Percentiles rank a stretch among this genome's conserved stretches.
These are phyloP conservation scores for Decapterus maruadsi DNA, from an alignment of 2,797 vertebrate genomes.

Conservation along the genomic window DNA sequence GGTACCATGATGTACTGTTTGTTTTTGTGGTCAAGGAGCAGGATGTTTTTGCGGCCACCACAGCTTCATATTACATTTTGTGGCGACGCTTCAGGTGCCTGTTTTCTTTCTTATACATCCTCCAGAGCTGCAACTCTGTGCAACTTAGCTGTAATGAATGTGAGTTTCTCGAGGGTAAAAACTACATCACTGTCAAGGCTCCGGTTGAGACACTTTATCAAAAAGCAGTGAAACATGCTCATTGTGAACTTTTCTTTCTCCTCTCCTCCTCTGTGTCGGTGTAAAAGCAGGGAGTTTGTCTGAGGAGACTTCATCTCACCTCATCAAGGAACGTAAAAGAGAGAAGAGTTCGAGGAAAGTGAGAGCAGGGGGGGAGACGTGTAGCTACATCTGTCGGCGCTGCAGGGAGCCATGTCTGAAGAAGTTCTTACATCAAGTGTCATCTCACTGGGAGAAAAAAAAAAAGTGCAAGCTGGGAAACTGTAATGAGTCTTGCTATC, in stretches of 20 bases:
- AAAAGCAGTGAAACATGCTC: background rate
- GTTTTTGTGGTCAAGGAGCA: background rate
- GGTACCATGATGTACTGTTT: background rate
- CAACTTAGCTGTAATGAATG: background rate
- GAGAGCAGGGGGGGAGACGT: slow-evolving; percentile 44
- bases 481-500: slow-evolving; percentile 14
- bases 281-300: background rate
- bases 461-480: slow-evolving; percentile 28
- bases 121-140: background rate
- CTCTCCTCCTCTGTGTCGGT: background rate
- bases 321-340: slow-evolving; percentile 17
- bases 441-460: slow-evolving; percentile 27
- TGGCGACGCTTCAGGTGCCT: background rate
- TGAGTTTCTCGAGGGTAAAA: background rate
- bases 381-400: slow-evolving; percentile 41
- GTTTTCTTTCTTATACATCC: background rate
- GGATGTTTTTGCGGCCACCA: background rate
- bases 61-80: background rate
- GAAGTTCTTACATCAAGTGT: slow-evolving; percentile 42
- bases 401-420: slow-evolving; percentile 46
- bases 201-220: too few relatives aligned
- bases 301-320: slow-evolving; percentile 9
- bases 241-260: background rate
- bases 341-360: slow-evolving; percentile 5
- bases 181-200: background rate